Conservation (phyloP, 2,888 invertebrate species). For the Microdon myrmicae region DNA sequence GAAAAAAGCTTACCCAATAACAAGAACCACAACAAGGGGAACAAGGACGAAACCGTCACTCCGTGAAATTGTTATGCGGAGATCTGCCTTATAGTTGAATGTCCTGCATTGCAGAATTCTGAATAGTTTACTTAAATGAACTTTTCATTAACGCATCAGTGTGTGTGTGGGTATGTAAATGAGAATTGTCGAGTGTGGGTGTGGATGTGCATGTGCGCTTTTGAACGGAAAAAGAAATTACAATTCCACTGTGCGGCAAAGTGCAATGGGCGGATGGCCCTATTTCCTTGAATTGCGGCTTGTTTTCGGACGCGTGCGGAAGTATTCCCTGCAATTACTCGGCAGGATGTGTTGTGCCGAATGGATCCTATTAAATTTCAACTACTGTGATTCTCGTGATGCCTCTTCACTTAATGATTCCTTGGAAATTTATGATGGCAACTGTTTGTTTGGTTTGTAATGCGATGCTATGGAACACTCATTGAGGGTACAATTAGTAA, state of each 20-base stretch:
- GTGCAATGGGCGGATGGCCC: slow-evolving; percentile 46
- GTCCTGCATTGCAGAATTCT: slow-evolving; percentile 36
- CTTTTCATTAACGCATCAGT: slow-evolving; percentile 25
- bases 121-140: slow-evolving; percentile 27
- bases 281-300: slow-evolving; percentile 29
- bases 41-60: slow-evolving; percentile 43
- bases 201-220: too few relatives aligned
- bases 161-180: neutral
- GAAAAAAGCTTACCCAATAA: slow-evolving; percentile 41
- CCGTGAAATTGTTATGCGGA: slow-evolving; percentile 43
- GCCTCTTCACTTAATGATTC: slow-evolving; percentile 35
- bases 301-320: slow-evolving; percentile 4
- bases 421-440: slow-evolving; percentile 9
- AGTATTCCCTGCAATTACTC: slow-evolving; percentile 40
- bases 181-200: slow-evolving; percentile 4
- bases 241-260: slow-evolving; percentile 38
- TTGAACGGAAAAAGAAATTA: slow-evolving; percentile 29
- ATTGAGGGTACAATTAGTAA: too few relatives aligned
- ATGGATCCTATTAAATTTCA: slow-evolving; percentile 13
- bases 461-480: neutral
- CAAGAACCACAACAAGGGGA: slow-evolving; percentile 37
- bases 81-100: slow-evolving; percentile 10
- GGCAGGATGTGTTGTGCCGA: slow-evolving; percentile 33
- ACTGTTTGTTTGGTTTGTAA: neutral
- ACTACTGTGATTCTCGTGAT: slow-evolving; percentile 7